Percentiles rank a stretch among this genome's conserved stretches.
Evolutionary conservation across 2,888 invertebrate genomes (phyloP).

Genomic region (Cerastis leucographa): DNA sequence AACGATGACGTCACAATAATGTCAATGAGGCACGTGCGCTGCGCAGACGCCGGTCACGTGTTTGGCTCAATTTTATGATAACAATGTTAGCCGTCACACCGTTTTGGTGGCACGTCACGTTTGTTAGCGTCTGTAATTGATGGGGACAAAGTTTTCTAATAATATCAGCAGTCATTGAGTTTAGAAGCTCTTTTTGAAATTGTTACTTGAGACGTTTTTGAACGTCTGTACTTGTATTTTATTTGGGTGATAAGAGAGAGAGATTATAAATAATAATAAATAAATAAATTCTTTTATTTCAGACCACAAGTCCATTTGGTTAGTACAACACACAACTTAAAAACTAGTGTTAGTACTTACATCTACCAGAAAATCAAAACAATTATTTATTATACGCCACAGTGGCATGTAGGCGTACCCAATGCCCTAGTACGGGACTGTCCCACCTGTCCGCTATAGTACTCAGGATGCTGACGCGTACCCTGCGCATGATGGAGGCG

Average conservation of each 20-base stretch:
- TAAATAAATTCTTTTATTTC: no score
- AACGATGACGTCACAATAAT: slow-evolving; percentile 46
- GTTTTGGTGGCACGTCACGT: slow-evolving; percentile 47
- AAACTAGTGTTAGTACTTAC: no score
- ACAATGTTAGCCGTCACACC: slow-evolving; percentile 48
- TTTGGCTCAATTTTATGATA: slow-evolving; percentile 48
- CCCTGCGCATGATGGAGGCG: no score
- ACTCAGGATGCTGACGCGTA: no score
- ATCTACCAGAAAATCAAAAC: no score
- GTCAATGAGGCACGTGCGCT: slow-evolving; percentile 65
- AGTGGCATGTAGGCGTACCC: no score
- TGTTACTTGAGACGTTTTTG: slow-evolving; percentile 17
- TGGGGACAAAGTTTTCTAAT: not conserved
- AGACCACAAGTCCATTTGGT: no score
- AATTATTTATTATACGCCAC: no score
- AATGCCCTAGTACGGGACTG: no score
- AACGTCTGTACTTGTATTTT: slow-evolving; percentile 18
- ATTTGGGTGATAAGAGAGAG: not conserved
- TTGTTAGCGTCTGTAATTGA: slow-evolving; percentile 28
- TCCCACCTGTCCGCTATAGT: no score
- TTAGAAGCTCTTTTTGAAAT: not conserved
- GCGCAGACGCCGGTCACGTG: slow-evolving; percentile 54
- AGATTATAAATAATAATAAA: no score
- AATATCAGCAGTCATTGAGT: not conserved
- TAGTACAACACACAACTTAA: no score